These are phyloP conservation scores for Semibalanus balanoides DNA, from an alignment of 1,140 invertebrate genomes.

Conservation along the genomic window DNA sequence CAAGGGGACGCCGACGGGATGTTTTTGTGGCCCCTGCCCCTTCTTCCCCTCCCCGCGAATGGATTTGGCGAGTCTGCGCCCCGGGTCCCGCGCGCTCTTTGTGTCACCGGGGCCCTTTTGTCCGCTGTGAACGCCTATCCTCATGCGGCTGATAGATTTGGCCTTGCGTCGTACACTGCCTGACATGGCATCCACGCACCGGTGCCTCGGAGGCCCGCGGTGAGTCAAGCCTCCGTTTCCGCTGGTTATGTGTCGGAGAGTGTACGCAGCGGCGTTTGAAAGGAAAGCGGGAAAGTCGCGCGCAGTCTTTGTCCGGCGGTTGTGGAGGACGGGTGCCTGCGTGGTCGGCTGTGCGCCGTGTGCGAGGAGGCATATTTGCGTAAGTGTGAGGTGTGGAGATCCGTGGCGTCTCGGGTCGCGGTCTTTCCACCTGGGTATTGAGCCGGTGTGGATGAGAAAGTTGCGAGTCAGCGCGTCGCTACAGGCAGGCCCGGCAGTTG, in stretches of 20 bases:
- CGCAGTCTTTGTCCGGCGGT: neutral
- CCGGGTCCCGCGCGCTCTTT: neutral
- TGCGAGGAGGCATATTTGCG: too few species aligned
- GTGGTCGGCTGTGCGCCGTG: too few species aligned
- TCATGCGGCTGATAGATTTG: neutral
- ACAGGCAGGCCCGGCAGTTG: neutral
- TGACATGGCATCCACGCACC: neutral
- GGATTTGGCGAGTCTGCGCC: neutral
- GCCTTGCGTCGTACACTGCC: neutral
- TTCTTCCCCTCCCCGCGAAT: neutral
- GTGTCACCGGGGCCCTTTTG: constrained; percentile 1
- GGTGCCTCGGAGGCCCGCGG: too few species aligned
- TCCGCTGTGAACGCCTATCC: neutral
- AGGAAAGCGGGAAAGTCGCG: constrained; percentile 1
- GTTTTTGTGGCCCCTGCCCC: neutral
- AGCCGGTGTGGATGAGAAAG: too few species aligned
- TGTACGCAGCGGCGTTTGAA: neutral
- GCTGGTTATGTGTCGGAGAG: neutral
- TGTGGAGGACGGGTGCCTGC: too few species aligned
- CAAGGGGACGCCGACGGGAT: neutral
- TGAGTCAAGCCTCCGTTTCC: neutral
- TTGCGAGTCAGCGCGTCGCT: too few species aligned
- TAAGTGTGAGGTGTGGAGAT: too few species aligned
- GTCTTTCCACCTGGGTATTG: too few species aligned
- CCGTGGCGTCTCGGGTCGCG: too few species aligned